phyloP scores from a whole-genome alignment of 53 echinoderm and acorn worm genomes.

The Holothuria leucospilota region DNA sequence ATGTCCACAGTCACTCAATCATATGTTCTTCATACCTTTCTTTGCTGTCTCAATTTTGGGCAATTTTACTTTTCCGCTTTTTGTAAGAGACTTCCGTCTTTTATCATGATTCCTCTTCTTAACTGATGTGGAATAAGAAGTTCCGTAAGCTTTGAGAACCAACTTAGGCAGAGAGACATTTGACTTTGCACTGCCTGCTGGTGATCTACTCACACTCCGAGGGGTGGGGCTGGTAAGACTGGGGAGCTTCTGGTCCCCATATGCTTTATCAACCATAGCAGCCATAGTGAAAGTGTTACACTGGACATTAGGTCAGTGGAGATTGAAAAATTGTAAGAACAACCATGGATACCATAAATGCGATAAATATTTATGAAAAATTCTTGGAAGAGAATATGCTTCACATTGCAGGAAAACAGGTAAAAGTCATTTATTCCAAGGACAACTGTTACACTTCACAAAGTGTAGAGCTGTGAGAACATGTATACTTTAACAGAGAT shows the following conservation, averaged over 20 bases:
- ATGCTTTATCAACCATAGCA: conserved; percentile 8
- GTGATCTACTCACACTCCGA: conserved; percentile 4
- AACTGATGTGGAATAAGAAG: not conserved
- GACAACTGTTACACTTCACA: not conserved
- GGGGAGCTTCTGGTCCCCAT: conserved; percentile 10
- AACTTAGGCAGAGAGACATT: conserved; percentile 5
- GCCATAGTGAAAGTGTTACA: not conserved
- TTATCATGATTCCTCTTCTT: conserved; percentile 9
- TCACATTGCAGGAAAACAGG: conserved; percentile 11
- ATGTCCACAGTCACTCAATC: no score
- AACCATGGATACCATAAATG: no score
- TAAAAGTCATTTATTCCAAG: not conserved
- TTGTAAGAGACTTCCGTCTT: conserved; percentile 7
- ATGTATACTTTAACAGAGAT: no score
- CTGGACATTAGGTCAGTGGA: no score
- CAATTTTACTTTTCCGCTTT: conserved; percentile 1
- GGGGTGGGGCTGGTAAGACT: conserved; percentile 17
- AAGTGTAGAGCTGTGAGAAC: not conserved
- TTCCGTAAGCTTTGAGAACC: conserved; percentile 18
- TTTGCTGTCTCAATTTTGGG: conserved; percentile 2
- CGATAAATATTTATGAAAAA: no score
- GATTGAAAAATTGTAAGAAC: no score
- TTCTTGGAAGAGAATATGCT: not conserved
- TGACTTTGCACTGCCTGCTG: conserved; percentile 26
- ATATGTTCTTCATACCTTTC: no score